Conservation (phyloP, 2,888 invertebrate genomes). For the Drosophila monieri region DNA sequence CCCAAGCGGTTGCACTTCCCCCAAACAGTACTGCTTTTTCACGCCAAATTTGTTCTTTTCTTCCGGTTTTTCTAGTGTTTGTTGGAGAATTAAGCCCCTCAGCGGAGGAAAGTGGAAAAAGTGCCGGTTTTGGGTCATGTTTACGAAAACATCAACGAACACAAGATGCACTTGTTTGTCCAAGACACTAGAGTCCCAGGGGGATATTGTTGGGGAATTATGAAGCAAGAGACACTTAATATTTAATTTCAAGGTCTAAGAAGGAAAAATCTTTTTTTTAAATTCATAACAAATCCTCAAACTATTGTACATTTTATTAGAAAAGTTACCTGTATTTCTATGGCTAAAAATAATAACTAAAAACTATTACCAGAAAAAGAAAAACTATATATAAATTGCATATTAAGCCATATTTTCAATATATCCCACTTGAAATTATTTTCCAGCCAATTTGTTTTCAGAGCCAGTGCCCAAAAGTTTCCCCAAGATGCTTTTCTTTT, state of each 20-base stretch:
- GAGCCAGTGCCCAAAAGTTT: slow-evolving; percentile 7
- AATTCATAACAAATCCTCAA: too few species aligned
- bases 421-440: background rate
- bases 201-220: background rate
- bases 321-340: too few species aligned
- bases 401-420: background rate
- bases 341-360: background rate
- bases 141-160: slow-evolving; percentile 21
- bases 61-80: slow-evolving; percentile 25
- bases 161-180: slow-evolving; percentile 17
- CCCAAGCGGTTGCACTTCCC: slow-evolving; percentile 14
- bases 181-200: background rate
- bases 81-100: slow-evolving; percentile 54
- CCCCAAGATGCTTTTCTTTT: slow-evolving; percentile 7
- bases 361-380: background rate
- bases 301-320: too few species aligned
- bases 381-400: background rate
- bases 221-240: background rate
- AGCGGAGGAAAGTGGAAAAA: slow-evolving; percentile 34
- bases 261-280: background rate
- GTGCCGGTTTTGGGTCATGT: slow-evolving; percentile 14
- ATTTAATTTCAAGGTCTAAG: too few species aligned
- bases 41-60: slow-evolving; percentile 50
- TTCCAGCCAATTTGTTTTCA: slow-evolving; percentile 19
- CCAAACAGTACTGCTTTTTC: slow-evolving; percentile 13